Evolutionary conservation across 1,140 invertebrate species (phyloP).

Genomic region (Polypedilum pembai): DNA sequence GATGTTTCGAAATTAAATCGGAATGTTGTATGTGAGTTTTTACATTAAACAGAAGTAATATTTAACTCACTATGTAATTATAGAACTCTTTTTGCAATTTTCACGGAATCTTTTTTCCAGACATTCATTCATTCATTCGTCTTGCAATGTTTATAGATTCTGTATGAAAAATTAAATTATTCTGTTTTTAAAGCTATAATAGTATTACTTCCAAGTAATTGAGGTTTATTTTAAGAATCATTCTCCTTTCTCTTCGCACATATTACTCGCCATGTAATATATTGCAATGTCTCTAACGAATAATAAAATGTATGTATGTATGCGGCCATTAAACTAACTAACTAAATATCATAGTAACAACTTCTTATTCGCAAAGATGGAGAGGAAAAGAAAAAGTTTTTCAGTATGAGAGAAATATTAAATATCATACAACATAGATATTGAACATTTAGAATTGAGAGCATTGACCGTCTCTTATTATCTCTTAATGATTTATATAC

Average conservation of each 20-base stretch:
- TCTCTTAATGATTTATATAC: no score
- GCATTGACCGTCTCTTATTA: not conserved
- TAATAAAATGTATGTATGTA: not conserved
- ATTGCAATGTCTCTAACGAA: no score
- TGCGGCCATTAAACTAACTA: not conserved
- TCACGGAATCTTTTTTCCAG: not conserved
- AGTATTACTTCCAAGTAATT: no score
- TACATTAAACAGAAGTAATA: conserved; percentile 19
- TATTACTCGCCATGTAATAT: not conserved
- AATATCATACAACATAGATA: not conserved
- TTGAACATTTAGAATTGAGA: no score
- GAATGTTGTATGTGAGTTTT: conserved; percentile 7
- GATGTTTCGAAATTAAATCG: conserved; percentile 5
- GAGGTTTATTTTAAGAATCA: not conserved
- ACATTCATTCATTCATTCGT: not conserved
- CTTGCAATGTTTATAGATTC: not conserved
- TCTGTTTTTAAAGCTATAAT: no score
- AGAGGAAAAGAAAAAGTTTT: not conserved
- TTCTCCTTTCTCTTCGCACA: not conserved
- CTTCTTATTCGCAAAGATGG: not conserved
- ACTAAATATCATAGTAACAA: not conserved
- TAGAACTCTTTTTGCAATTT: conserved; percentile 1
- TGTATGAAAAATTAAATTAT: not conserved
- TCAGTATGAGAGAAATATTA: not conserved
- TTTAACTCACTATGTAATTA: not conserved